Evolutionary conservation across 2,888 invertebrate species (phyloP).

Genomic region (Conus canariensis): DNA sequence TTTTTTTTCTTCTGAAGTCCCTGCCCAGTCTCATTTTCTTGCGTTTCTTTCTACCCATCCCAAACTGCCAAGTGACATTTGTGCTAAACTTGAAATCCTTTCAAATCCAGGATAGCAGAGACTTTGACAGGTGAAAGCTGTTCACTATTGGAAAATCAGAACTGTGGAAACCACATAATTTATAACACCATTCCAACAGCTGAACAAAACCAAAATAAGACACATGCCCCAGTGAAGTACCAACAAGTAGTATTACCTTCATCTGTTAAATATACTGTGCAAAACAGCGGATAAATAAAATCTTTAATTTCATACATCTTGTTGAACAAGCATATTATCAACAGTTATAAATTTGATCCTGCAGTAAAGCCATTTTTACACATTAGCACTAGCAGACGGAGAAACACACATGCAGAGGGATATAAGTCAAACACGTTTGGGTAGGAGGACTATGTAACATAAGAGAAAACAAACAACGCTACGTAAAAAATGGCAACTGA

Average conservation of each 20-base stretch:
- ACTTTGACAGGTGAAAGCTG: too few relatives aligned
- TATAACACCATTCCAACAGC: not conserved
- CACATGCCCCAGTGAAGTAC: not conserved
- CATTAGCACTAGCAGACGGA: not conserved
- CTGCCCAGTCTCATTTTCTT: not conserved
- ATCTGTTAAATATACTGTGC: not conserved
- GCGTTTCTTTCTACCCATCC: not conserved
- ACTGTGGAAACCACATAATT: not conserved
- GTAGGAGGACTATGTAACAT: not conserved
- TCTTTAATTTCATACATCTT: slow-evolving; percentile 19
- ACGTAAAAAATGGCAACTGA: not conserved
- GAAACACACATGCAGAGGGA: not conserved
- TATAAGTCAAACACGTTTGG: not conserved
- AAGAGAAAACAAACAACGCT: not conserved
- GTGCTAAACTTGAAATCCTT: too few relatives aligned
- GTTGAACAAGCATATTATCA: not conserved
- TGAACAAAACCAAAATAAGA: not conserved
- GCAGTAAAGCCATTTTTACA: slow-evolving; percentile 18
- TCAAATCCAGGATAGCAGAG: too few relatives aligned
- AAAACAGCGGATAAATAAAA: slow-evolving; percentile 9
- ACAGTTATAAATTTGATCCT: slow-evolving; percentile 18
- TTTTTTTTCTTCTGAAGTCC: too few relatives aligned
- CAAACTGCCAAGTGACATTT: too few relatives aligned
- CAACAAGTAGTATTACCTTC: not conserved
- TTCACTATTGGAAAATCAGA: not conserved